phyloP scores from a whole-genome alignment of 2,113 vertebrate genomes.

The Myiozetetes cayanensis region DNA sequence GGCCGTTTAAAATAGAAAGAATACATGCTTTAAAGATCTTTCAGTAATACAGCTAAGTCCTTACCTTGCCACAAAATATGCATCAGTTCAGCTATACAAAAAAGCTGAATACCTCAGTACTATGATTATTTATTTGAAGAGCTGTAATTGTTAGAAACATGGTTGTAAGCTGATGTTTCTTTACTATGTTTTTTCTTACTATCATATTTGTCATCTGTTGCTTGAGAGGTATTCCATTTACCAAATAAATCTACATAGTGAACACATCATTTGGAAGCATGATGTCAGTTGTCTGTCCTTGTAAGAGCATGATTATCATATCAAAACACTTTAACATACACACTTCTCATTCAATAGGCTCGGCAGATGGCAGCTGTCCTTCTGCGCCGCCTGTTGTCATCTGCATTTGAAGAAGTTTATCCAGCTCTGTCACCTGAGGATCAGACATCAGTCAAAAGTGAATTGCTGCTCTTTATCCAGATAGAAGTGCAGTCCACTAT shows the following conservation, averaged over 20 bases:
- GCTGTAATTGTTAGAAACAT: background rate
- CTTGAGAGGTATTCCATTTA: background rate
- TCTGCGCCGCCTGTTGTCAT: constrained; percentile 91
- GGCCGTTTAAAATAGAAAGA: background rate
- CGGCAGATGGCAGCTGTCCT: constrained; percentile 97
- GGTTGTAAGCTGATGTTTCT: background rate
- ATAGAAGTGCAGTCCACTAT: constrained; percentile 86
- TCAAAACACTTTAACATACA: background rate
- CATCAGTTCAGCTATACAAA: background rate
- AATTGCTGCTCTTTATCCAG: constrained; percentile 90
- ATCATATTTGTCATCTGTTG: background rate
- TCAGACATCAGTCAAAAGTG: constrained; percentile 90
- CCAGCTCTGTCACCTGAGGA: constrained; percentile 86
- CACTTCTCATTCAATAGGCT: constrained; percentile 72
- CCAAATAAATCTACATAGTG: background rate
- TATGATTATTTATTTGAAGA: background rate
- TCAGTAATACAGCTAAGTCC: background rate
- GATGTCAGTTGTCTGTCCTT: background rate
- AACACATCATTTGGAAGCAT: background rate
- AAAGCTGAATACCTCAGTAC: background rate
- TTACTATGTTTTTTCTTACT: background rate
- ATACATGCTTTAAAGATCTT: background rate
- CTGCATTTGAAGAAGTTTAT: constrained; percentile 96
- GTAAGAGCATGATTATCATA: background rate
- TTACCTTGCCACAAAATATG: background rate